Percentiles rank a stretch among this genome's conserved stretches.
phyloP scores from a whole-genome alignment of 2,888 invertebrate species.

The Lasioglossum zephyrum region DNA sequence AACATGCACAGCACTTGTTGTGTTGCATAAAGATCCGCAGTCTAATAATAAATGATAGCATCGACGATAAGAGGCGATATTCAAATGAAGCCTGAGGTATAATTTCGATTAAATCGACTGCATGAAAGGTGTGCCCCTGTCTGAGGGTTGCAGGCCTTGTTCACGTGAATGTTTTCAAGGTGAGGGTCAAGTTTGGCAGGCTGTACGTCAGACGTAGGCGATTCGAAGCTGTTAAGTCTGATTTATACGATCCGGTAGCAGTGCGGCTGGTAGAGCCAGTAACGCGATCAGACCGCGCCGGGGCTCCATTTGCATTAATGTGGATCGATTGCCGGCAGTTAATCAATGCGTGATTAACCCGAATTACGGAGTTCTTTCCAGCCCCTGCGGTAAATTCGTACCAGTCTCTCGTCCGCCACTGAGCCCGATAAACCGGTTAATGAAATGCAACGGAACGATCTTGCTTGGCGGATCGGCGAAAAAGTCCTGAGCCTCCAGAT shows the following conservation, averaged over 20 bases:
- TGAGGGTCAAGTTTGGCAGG: slow-evolving; percentile 38
- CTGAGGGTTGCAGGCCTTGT: background rate
- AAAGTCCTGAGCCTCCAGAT: background rate
- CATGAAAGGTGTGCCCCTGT: background rate
- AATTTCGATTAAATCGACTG: background rate
- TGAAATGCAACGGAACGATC: slow-evolving; percentile 5
- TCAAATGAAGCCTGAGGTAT: background rate
- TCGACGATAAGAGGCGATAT: background rate
- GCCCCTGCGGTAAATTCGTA: background rate
- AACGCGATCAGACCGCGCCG: slow-evolving; percentile 27
- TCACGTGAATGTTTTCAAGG: slow-evolving; percentile 32
- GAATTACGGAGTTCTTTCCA: slow-evolving; percentile 35
- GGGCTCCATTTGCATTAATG: slow-evolving; percentile 48
- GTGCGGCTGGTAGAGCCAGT: slow-evolving; percentile 8
- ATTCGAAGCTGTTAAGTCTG: slow-evolving; percentile 44
- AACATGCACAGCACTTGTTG: background rate
- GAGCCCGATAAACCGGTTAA: background rate
- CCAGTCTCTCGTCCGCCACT: background rate
- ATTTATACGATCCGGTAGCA: slow-evolving; percentile 37
- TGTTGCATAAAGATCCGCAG: background rate
- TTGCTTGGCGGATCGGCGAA: background rate
- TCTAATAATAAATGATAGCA: background rate
- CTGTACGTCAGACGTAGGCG: slow-evolving; percentile 24
- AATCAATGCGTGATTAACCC: slow-evolving; percentile 47
- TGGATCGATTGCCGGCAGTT: slow-evolving; percentile 40